Base-by-base conservation (phyloP, 2,113 vertebrate genomes). In the Cephalopholis sonnerati region DNA sequence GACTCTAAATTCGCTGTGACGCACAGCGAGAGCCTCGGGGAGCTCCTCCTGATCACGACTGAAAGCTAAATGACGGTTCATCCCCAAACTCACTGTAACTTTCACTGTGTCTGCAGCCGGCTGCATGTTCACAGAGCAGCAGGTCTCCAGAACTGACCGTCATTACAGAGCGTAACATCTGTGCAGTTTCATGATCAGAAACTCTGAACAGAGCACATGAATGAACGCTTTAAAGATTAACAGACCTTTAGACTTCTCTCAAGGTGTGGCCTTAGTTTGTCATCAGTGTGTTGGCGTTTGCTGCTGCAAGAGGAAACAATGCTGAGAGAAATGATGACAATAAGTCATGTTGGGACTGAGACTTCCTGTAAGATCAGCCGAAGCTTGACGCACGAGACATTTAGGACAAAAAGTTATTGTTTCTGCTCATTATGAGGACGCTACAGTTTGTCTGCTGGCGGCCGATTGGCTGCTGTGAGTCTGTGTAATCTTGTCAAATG, bases 1-100 rank as follows among this genome's bases (percentile, higher is more conserved):
- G 5, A 78, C 50, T 75, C 50, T 36, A 36, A 48, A 77, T 74
- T 77, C 36, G 5, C 16, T 4, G 41, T 58, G 80, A 83, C 51
- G 22, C 13, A 20, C 15, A 77, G 53, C 0, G 48, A 25, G 27
- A 70, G 1, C 6, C 16, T 22, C n/a, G 2, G 16, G 62, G 53
- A 22, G 17, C 22, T 59, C 80, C 67, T 39, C 15, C 22, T 41
- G 59, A 71, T 74, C 57, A 9, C 22, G 24, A 53, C 36, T 27
- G 46, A 61, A 64, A 81, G 48, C 63, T 50, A 20, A 48, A 64
- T 18, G 54, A 48, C 0, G 22, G 3, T 73, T 77, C 22, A 55
- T 63, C 22, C 12, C 10, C 8, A 54, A 46, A 57, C 24, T 51
- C 12, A 29, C 22, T 32, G 7, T 36, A 18, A 39, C 48, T 32